Evolutionary conservation across 2,888 invertebrate genomes (phyloP).

Genomic region (Patella pellucida): DNA sequence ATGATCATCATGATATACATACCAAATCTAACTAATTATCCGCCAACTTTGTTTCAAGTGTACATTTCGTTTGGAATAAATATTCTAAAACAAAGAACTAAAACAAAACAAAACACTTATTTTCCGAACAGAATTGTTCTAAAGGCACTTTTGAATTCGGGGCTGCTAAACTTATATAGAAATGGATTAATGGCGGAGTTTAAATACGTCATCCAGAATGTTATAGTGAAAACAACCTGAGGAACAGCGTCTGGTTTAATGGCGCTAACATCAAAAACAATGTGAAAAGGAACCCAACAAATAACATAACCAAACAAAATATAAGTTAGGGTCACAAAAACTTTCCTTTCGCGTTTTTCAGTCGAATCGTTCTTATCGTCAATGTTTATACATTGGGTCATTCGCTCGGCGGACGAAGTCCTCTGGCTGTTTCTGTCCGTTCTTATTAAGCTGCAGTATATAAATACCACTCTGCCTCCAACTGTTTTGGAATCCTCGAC

Average conservation of each 20-base stretch:
- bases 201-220: conserved; percentile 59
- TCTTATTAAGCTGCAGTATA: no score
- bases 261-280: conserved; percentile 55
- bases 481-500: no score
- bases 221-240: conserved; percentile 36
- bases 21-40: no score
- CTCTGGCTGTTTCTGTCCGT: no score
- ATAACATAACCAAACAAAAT: conserved; percentile 53
- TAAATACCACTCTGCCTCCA: no score
- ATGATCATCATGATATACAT: no score
- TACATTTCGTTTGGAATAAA: no score
- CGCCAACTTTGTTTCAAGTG: no score
- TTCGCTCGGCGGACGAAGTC: no score
- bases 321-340: conserved; percentile 52
- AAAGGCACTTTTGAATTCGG: conserved; percentile 50
- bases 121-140: conserved; percentile 27
- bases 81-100: no score
- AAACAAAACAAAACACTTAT: not conserved
- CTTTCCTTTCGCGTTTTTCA: conserved; percentile 32
- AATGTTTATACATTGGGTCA: no score
- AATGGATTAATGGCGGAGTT: conserved; percentile 60
- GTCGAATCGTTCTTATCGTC: not conserved
- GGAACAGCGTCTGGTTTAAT: conserved; percentile 44
- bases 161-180: conserved; percentile 56
- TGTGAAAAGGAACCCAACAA: conserved; percentile 59